Evolutionary conservation across 2,113 vertebrate genomes (phyloP).

Genomic region (Oostethus manadensis): DNA sequence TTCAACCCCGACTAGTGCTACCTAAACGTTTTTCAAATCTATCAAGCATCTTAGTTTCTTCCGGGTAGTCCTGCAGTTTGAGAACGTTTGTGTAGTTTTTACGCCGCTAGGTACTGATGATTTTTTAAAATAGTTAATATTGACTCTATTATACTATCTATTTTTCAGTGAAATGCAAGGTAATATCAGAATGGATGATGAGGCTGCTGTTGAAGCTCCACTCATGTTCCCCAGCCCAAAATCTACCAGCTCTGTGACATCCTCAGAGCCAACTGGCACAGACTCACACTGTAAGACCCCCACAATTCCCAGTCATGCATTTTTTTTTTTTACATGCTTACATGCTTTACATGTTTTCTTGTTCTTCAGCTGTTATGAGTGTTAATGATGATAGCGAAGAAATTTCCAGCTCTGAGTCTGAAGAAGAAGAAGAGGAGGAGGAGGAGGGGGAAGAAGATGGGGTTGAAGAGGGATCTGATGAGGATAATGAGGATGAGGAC

Average conservation of each 20-base stretch:
- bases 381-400: slow-evolving; percentile 73
- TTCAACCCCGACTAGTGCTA: no score
- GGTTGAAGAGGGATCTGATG: slow-evolving; percentile 47
- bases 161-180: slow-evolving; percentile 45
- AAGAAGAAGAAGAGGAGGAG: not conserved
- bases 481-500: slow-evolving; percentile 57
- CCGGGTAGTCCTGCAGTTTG: no score
- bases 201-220: slow-evolving; percentile 15
- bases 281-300: slow-evolving; percentile 64
- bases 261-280: slow-evolving; percentile 59
- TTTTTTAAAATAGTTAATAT: not conserved
- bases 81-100: no score
- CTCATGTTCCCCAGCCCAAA: slow-evolving; percentile 41
- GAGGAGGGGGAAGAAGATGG: slow-evolving; percentile 55
- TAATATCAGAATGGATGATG: slow-evolving; percentile 31
- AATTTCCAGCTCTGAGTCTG: slow-evolving; percentile 58
- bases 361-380: slow-evolving; percentile 71
- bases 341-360: not conserved
- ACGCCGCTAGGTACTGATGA: not conserved
- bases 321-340: not conserved
- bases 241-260: slow-evolving; percentile 50
- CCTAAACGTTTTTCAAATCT: not conserved
- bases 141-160: not conserved
- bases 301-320: not conserved
- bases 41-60: not conserved